A percentile compares a stretch with the other conserved stretches of the same genome.
These are phyloP conservation scores for Bolborhynchus lineola DNA, from an alignment of 2,113 vertebrate genomes.

Conservation along the genomic window DNA sequence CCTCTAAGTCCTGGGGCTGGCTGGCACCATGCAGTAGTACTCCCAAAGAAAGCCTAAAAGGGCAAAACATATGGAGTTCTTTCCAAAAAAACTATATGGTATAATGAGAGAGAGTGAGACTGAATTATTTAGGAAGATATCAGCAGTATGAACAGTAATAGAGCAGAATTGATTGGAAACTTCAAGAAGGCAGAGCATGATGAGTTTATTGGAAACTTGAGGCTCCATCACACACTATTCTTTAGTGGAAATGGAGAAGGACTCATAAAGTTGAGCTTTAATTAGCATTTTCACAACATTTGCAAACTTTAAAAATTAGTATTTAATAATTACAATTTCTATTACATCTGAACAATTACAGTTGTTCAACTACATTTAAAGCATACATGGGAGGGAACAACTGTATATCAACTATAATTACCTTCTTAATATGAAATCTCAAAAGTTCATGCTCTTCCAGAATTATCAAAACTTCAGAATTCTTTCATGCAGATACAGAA, in stretches of 20 bases:
- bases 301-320: not conserved
- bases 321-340: not conserved
- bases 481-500: not conserved
- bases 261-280: not conserved
- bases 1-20: not conserved
- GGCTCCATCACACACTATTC: not conserved
- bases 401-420: not conserved
- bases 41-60: not conserved
- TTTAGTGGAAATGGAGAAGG: not conserved
- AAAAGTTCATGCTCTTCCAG: not conserved
- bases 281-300: not conserved
- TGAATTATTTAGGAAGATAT: not conserved
- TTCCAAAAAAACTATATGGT: not conserved
- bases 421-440: not conserved
- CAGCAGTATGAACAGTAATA: not conserved
- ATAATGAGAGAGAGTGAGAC: not conserved
- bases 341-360: not conserved
- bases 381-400: not conserved
- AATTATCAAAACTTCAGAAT: not conserved
- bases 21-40: rapidly evolving
- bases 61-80: not conserved
- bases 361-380: not conserved
- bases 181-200: not conserved
- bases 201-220: not conserved
- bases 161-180: not conserved